Evolutionary conservation across 64 coral and sea anemone species (phyloP).

Genomic region (Pachyseris speciosa): DNA sequence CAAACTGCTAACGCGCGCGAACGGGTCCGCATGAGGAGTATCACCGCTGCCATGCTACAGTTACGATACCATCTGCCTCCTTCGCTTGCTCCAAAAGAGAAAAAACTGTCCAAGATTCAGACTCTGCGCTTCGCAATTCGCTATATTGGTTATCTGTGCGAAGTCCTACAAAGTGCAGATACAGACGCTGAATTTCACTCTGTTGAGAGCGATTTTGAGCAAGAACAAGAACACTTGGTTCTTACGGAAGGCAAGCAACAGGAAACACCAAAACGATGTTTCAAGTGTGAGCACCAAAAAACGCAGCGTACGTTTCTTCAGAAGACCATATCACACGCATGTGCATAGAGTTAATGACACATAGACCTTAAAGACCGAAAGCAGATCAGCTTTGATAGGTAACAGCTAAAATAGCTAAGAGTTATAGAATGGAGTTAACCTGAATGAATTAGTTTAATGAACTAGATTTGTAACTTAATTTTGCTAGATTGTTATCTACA

Average conservation of each 20-base stretch:
- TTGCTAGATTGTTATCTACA: neutral
- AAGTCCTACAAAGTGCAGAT: constrained; percentile 52
- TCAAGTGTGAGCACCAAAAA: neutral
- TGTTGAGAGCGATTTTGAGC: neutral
- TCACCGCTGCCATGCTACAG: constrained; percentile 82
- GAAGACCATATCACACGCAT: neutral
- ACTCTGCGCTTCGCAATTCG: constrained; percentile 91
- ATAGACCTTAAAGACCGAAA: neutral
- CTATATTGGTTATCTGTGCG: constrained; percentile 78
- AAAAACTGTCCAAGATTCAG: constrained; percentile 98
- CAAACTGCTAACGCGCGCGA: constrained; percentile 93
- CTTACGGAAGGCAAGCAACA: neutral
- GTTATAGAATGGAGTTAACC: neutral
- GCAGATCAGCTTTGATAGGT: neutral
- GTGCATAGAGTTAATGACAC: neutral
- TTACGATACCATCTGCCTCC: constrained; percentile 83
- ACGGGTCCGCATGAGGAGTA: constrained; percentile 80
- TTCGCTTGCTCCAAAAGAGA: constrained; percentile 75
- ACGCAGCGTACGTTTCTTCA: neutral
- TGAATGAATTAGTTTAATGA: neutral
- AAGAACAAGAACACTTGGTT: neutral
- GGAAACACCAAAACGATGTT: neutral
- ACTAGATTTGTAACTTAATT: neutral
- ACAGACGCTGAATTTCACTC: neutral
- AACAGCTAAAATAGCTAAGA: neutral